These are phyloP conservation scores for Gastrophryne carolinensis DNA, from an alignment of 2,797 vertebrate genomes.

Conservation along the genomic window DNA sequence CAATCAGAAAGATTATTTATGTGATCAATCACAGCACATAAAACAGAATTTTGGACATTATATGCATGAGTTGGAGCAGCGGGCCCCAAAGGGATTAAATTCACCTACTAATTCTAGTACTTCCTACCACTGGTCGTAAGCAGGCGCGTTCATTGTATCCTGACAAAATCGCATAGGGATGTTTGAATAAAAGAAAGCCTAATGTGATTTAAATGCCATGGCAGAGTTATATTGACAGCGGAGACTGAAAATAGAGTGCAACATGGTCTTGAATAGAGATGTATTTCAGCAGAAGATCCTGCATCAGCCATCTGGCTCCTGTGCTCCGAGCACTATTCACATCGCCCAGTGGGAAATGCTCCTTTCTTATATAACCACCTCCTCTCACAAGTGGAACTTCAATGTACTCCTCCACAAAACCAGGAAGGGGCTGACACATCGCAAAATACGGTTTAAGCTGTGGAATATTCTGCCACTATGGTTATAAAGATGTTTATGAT, in stretches of 20 bases:
- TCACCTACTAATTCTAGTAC: slow-evolving; percentile 41
- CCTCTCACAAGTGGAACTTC: slow-evolving; percentile 46
- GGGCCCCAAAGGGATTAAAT: slow-evolving; percentile 50
- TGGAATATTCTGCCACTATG: too few relatives aligned
- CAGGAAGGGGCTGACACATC: slow-evolving; percentile 16
- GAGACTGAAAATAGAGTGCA: slow-evolving; percentile 49
- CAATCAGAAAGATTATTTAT: slow-evolving; percentile 49
- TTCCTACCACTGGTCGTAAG: slow-evolving; percentile 70
- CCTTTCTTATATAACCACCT: slow-evolving; percentile 52
- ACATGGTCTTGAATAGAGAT: slow-evolving; percentile 70
- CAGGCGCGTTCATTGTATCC: slow-evolving; percentile 82
- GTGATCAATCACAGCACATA: slow-evolving; percentile 46
- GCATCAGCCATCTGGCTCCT: slow-evolving; percentile 80
- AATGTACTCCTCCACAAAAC: slow-evolving; percentile 44
- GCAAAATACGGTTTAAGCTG: slow-evolving; percentile 7
- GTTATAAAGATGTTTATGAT: too few relatives aligned
- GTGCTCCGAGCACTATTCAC: slow-evolving; percentile 55
- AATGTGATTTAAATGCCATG: slow-evolving; percentile 97
- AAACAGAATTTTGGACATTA: slow-evolving; percentile 45
- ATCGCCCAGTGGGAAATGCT: slow-evolving; percentile 54
- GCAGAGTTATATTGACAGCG: slow-evolving; percentile 71
- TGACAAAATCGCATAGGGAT: slow-evolving; percentile 81
- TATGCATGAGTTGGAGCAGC: slow-evolving; percentile 39
- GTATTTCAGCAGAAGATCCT: slow-evolving; percentile 72
- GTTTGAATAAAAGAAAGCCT: slow-evolving; percentile 86